These are phyloP conservation scores for Ditula angustiorana DNA, from an alignment of 2,888 invertebrate genomes.

Conservation along the genomic window DNA sequence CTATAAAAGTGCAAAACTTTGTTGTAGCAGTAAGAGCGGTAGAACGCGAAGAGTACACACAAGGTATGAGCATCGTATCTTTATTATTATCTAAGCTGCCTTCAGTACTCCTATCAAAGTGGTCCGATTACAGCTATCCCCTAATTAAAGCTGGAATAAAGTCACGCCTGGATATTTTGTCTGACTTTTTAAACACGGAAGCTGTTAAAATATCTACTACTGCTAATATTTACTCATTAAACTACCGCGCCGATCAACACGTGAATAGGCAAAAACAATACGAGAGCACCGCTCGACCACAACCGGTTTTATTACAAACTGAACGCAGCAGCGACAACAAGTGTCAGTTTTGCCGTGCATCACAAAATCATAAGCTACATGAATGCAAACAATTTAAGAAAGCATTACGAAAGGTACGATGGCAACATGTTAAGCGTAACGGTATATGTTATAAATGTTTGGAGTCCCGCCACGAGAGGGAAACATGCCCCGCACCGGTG, in stretches of 20 bases:
- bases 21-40: constrained; percentile 17
- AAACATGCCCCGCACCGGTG: constrained; percentile 14
- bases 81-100: constrained; percentile 20
- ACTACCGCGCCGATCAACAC: constrained; percentile 4
- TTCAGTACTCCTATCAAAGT: constrained; percentile 21
- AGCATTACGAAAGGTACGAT: constrained; percentile 5
- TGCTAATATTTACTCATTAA: neutral
- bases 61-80: constrained; percentile 18
- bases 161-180: constrained; percentile 13
- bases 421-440: neutral
- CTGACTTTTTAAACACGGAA: constrained; percentile 23
- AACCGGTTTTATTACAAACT: constrained; percentile 9
- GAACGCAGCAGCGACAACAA: too few species aligned
- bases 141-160: neutral
- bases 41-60: constrained; percentile 8
- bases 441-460: neutral
- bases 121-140: constrained; percentile 25
- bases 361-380: neutral
- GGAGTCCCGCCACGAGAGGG: neutral
- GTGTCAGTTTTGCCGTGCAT: constrained; percentile 1
- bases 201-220: constrained; percentile 18
- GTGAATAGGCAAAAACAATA: neutral
- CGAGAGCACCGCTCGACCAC: neutral
- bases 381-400: constrained; percentile 3
- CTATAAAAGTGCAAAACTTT: constrained; percentile 17